phyloP scores from a whole-genome alignment of 2,113 vertebrate species.

The Carassius gibelio region DNA sequence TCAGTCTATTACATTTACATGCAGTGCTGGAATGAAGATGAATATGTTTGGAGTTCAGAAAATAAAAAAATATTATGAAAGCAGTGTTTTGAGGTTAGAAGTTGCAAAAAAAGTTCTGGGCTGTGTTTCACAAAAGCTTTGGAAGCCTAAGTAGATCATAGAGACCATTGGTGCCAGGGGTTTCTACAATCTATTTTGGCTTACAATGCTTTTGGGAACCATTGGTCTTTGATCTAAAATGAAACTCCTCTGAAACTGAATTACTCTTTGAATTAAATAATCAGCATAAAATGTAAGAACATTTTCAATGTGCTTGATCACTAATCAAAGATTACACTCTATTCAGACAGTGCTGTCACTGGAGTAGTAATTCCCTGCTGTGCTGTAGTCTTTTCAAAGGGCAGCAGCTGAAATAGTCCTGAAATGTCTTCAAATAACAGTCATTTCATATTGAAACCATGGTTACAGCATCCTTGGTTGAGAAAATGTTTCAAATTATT shows the following conservation, averaged over 20 bases:
- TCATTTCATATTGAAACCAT: background rate
- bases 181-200: background rate
- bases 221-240: background rate
- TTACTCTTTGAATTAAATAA: background rate
- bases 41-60: background rate
- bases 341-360: background rate
- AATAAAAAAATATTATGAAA: background rate
- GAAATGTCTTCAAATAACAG: background rate
- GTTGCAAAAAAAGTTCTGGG: background rate
- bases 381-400: background rate
- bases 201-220: background rate
- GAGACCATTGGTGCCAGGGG: background rate
- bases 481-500: background rate
- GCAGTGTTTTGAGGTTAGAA: background rate
- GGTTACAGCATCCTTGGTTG: background rate
- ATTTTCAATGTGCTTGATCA: background rate
- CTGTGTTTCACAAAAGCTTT: background rate
- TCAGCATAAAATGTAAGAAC: background rate
- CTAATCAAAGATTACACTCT: background rate
- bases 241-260: background rate
- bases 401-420: background rate
- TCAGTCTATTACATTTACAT: conserved; percentile 51
- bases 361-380: background rate
- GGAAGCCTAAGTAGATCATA: background rate
- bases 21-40: conserved; percentile 46